Percentiles rank a stretch among this genome's conserved stretches.
phyloP scores from a whole-genome alignment of 2,888 invertebrate species.

The Netelia inedita region DNA sequence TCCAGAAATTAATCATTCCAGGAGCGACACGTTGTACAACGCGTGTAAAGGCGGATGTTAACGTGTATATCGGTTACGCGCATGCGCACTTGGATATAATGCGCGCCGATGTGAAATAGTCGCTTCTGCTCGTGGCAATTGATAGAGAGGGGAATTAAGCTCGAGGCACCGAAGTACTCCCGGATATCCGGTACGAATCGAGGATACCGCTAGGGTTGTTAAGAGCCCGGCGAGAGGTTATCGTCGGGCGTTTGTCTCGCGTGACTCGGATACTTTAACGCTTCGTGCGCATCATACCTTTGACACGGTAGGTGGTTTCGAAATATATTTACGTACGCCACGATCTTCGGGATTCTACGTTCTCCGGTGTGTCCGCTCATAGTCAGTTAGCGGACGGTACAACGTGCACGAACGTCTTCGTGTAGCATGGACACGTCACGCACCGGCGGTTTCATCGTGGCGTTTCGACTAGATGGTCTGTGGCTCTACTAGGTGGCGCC shows the following conservation, averaged over 20 bases:
- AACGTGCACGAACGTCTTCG: not conserved
- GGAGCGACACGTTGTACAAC: slow-evolving; percentile 51
- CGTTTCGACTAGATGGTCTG: too few species aligned
- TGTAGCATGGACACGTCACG: not conserved
- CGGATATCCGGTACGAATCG: not conserved
- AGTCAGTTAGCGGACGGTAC: too few species aligned
- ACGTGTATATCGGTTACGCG: slow-evolving; percentile 55
- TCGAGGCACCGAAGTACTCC: slow-evolving; percentile 52
- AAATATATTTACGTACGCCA: too few species aligned
- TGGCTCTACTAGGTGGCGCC: too few species aligned
- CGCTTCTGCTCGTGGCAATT: slow-evolving; percentile 15
- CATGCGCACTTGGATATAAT: slow-evolving; percentile 11
- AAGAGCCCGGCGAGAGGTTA: not conserved
- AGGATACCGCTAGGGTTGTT: slow-evolving; percentile 30
- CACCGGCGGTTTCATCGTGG: not conserved
- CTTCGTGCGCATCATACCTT: too few species aligned
- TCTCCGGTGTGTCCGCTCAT: not conserved
- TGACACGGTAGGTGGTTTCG: too few species aligned
- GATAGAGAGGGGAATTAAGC: slow-evolving; percentile 46
- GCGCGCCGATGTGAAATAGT: slow-evolving; percentile 17
- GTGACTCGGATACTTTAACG: slow-evolving; percentile 11
- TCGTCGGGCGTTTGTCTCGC: not conserved
- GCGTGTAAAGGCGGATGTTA: slow-evolving; percentile 49
- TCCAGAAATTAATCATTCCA: slow-evolving; percentile 61
- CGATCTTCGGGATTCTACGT: slow-evolving; percentile 2